Evolutionary conservation across 2,113 vertebrate genomes (phyloP), one percentile per base, ranked within the genome.

Genomic region (Hippoglossus stenolepis): DNA sequence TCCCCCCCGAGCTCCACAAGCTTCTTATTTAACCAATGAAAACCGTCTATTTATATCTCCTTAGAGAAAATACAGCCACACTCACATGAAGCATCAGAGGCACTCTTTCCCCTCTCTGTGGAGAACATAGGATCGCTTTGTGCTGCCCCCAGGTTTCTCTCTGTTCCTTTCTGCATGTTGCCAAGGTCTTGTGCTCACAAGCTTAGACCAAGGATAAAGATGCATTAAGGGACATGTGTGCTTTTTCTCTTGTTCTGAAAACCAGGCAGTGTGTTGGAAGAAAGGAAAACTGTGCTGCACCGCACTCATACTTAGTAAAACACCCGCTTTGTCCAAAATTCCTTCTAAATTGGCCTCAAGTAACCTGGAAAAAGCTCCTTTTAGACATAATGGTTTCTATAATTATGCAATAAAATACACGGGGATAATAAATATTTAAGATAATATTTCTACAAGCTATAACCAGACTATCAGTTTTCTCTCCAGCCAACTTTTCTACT

Each of bases 21-120:
- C 62, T 66, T 84, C 83, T 84, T 79, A 75, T 68, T 86, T 72
- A 91, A 83, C 77, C 65, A 75, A 59, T 86, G 74, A 93, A 90
- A 78, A 75, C 79, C 47, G 65, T 86, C 85, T 91, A 91, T 92
- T 91, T 93, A 91, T 93, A 91, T 70, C 81, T 23, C 65, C 1
- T 43, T 68, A 73, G 69, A 68, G 18, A 85, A 86, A 87, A 83
- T 66, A 87, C 40, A 81, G 67, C 68, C 47, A 59, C 85, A 85
- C 70, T 81, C 80, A 24, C 71, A 87, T 21, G 72, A 69, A 83
- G 81, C 65, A 77, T 80, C 65, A 86, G 75, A 78, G 53, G 17
- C 68, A 45, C 68, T 65, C 76, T 80, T 73, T 89, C 70, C 85
- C 68, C 82, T 83, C 71, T 85, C 57, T 68, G 78, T 23, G 31